Conservation (phyloP, 2,797 vertebrate genomes). For the Sebastes jordani region DNA sequence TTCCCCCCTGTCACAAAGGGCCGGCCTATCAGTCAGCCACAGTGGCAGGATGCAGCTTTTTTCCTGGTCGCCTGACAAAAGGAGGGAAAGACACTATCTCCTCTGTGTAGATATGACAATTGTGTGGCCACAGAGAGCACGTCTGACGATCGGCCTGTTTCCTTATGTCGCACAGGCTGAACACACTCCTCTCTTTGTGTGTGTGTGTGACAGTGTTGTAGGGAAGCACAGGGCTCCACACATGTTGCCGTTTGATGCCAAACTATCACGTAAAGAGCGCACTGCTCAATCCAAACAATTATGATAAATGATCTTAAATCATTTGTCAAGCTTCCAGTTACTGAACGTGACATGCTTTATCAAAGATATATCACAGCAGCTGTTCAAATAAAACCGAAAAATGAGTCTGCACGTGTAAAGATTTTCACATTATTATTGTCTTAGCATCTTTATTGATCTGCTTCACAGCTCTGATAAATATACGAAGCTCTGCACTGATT, state of each 20-base stretch:
- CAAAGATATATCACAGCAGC: background rate
- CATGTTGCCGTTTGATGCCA: background rate
- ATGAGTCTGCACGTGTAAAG: constrained; percentile 23
- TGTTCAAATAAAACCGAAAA: constrained; percentile 25
- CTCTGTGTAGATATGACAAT: constrained; percentile 69
- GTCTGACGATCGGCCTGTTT: constrained; percentile 55
- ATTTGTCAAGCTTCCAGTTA: constrained; percentile 19
- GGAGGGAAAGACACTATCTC: constrained; percentile 61
- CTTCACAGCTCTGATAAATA: constrained; percentile 65
- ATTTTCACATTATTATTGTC: constrained; percentile 56
- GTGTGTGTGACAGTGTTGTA: background rate
- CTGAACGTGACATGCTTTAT: background rate
- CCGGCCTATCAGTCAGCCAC: constrained; percentile 67
- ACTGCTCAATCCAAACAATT: constrained; percentile 7
- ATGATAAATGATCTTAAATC: constrained; percentile 17
- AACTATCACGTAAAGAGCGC: background rate
- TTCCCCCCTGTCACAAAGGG: constrained; percentile 60
- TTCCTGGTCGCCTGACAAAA: constrained; percentile 60
- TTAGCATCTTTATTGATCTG: constrained; percentile 66
- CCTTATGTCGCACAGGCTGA: constrained; percentile 49
- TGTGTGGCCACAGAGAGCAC: constrained; percentile 56
- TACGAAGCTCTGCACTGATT: constrained; percentile 60
- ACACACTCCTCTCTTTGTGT: constrained; percentile 38
- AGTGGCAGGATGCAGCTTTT: constrained; percentile 75
- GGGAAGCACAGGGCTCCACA: background rate